phyloP scores from a whole-genome alignment of 2,888 invertebrate species.

The Meloe dianella region DNA sequence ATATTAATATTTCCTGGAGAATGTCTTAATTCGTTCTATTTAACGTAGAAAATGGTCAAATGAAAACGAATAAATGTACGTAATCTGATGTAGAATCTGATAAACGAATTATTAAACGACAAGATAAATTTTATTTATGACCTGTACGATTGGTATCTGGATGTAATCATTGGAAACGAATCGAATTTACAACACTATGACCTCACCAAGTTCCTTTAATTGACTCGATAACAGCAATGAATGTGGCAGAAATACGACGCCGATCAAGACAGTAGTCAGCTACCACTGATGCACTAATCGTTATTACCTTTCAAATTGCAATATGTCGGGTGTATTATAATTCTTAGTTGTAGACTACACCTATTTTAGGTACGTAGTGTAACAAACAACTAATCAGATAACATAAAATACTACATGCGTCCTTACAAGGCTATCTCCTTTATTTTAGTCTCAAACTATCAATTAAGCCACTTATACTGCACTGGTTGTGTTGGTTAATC shows the following conservation, averaged over 20 bases:
- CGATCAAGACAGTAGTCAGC: slow-evolving; percentile 27
- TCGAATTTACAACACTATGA: slow-evolving; percentile 51
- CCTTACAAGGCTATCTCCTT: slow-evolving; percentile 56
- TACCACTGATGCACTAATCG: slow-evolving; percentile 27
- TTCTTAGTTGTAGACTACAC: slow-evolving; percentile 12
- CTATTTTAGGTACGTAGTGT: slow-evolving; percentile 30
- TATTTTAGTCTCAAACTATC: slow-evolving; percentile 53
- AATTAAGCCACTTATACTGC: slow-evolving; percentile 55
- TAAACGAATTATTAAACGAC: slow-evolving; percentile 34
- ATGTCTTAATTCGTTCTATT: slow-evolving; percentile 18
- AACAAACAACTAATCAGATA: slow-evolving; percentile 44
- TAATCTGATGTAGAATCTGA: slow-evolving; percentile 19
- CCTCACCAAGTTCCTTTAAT: slow-evolving; percentile 49
- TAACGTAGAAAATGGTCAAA: neutral
- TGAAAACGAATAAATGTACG: slow-evolving; percentile 14
- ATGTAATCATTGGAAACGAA: slow-evolving; percentile 49
- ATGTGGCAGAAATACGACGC: slow-evolving; percentile 28
- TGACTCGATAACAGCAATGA: slow-evolving; percentile 37
- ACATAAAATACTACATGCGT: slow-evolving; percentile 53
- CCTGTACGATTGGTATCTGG: slow-evolving; percentile 44
- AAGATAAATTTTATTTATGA: slow-evolving; percentile 45
- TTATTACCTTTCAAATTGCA: slow-evolving; percentile 21
- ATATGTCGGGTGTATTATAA: slow-evolving; percentile 13
- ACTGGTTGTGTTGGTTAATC: slow-evolving; percentile 54
- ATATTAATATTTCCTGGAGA: slow-evolving; percentile 9